These are phyloP conservation scores for Lucifuga dentata DNA, from an alignment of 2,113 vertebrate species.

Conservation along the genomic window DNA sequence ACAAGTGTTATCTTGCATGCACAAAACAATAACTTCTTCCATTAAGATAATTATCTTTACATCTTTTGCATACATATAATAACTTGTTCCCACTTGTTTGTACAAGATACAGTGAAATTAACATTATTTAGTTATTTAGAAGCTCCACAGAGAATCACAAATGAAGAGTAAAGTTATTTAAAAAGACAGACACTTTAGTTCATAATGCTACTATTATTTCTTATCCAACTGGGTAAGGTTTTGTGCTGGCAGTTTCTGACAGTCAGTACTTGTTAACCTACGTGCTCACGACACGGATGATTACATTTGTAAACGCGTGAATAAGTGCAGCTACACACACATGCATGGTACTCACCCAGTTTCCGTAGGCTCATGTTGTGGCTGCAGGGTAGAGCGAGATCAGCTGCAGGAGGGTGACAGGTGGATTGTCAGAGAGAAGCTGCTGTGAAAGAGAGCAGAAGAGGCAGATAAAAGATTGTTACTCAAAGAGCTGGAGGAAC, in stretches of 20 bases:
- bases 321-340: slow-evolving; percentile 11
- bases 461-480: not conserved
- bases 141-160: too few species aligned
- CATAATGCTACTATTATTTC: too few species aligned
- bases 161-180: too few species aligned
- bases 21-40: too few species aligned
- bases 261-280: not conserved
- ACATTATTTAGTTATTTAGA: too few species aligned
- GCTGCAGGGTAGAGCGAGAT: slow-evolving; percentile 9
- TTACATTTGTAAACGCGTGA: not conserved
- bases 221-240: too few species aligned
- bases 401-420: slow-evolving; percentile 18
- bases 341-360: slow-evolving; percentile 67
- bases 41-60: too few species aligned
- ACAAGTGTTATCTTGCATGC: too few species aligned
- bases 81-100: too few species aligned
- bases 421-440: slow-evolving; percentile 12
- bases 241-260: not conserved
- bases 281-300: not conserved
- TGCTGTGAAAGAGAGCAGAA: not conserved
- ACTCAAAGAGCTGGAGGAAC: not conserved
- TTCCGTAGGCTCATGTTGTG: slow-evolving; percentile 73
- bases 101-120: too few species aligned
- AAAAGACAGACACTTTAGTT: too few species aligned
- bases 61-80: too few species aligned